phyloP scores from a whole-genome alignment of 2,113 vertebrate species.

The Lagopus muta region DNA sequence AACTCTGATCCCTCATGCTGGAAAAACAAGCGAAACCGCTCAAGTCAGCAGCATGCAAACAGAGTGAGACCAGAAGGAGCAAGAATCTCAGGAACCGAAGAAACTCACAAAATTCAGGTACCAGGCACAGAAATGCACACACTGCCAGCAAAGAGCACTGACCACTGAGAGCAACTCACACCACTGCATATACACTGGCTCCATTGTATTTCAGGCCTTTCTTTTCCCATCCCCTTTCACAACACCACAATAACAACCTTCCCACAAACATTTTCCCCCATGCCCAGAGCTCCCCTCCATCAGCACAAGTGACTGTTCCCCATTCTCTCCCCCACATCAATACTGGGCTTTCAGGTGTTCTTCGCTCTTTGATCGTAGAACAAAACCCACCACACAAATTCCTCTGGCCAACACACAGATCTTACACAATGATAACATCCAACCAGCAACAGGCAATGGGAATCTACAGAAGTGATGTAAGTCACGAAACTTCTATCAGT shows the following conservation, averaged over 20 bases:
- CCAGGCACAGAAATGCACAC: not conserved
- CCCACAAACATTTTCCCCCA: not conserved
- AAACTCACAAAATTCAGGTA: not conserved
- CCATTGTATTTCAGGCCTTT: not conserved
- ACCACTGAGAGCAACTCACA: not conserved
- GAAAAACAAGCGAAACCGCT: not conserved
- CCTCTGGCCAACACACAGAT: not conserved
- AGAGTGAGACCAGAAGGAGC: not conserved
- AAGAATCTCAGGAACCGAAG: not conserved
- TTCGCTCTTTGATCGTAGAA: not conserved
- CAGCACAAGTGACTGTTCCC: not conserved
- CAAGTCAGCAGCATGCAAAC: not conserved
- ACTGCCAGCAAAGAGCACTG: not conserved
- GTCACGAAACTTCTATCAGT: not conserved
- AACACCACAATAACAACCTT: no score
- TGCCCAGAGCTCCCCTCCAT: not conserved
- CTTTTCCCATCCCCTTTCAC: not conserved
- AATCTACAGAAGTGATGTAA: not conserved
- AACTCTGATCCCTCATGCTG: rapidly evolving
- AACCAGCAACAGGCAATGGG: not conserved
- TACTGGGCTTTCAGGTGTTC: not conserved
- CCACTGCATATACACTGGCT: not conserved
- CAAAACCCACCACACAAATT: not conserved
- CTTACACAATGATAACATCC: not conserved
- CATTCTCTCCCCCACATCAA: not conserved